Percentiles rank a stretch among this genome's conserved stretches.
These are phyloP conservation scores for Sparus aurata DNA, from an alignment of 2,797 vertebrate species.

Conservation along the genomic window DNA sequence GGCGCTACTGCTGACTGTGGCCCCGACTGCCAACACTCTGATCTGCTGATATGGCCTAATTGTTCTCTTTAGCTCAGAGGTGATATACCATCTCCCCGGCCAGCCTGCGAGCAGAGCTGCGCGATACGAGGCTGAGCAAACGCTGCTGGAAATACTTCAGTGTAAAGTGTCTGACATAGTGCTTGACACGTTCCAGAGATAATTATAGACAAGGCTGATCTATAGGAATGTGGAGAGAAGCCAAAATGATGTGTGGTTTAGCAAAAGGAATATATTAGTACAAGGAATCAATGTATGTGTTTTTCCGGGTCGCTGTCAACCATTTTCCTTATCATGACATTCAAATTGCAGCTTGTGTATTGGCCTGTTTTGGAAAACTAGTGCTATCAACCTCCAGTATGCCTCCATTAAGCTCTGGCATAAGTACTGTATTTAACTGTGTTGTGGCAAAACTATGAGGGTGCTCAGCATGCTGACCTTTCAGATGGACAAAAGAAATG, in stretches of 20 bases:
- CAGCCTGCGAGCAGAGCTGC: background rate
- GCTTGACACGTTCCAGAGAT: background rate
- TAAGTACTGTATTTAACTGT: background rate
- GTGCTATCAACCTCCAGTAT: background rate
- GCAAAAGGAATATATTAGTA: background rate
- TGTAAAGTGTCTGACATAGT: background rate
- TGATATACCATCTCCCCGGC: constrained; percentile 63
- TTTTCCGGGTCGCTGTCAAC: background rate
- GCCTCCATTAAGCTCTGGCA: background rate
- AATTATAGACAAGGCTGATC: background rate
- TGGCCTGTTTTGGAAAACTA: constrained; percentile 4
- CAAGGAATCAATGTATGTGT: background rate
- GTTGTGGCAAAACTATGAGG: background rate
- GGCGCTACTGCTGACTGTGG: constrained; percentile 71
- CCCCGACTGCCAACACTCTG: constrained; percentile 74
- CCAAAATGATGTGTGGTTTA: background rate
- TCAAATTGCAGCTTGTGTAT: background rate
- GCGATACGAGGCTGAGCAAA: background rate
- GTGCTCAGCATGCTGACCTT: background rate
- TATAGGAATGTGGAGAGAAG: background rate
- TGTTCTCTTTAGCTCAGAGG: constrained; percentile 80
- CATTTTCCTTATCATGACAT: background rate
- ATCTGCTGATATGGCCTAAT: constrained; percentile 83
- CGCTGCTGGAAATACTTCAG: constrained; percentile 18
- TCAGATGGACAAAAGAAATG: background rate